Conservation (phyloP, 2,888 invertebrate genomes). For the Metallyticus violacea region DNA sequence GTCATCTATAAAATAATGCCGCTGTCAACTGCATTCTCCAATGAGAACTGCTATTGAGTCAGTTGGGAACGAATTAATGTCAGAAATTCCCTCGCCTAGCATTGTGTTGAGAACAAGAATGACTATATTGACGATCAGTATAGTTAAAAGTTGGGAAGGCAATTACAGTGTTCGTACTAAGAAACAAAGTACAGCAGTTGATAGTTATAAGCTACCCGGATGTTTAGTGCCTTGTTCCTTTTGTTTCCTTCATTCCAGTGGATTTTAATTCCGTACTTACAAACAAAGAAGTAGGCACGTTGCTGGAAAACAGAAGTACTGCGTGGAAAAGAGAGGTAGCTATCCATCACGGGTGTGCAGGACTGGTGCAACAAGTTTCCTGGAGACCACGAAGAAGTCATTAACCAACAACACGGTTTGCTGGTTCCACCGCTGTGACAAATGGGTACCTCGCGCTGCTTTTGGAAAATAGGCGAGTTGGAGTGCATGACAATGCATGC, state of each 20-base stretch:
- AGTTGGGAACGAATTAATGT: too few species aligned
- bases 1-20: too few species aligned
- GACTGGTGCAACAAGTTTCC: background rate
- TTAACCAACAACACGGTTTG: background rate
- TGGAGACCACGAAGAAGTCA: background rate
- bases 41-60: too few species aligned
- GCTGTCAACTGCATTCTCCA: too few species aligned
- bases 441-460: background rate
- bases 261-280: background rate
- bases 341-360: background rate
- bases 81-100: too few species aligned
- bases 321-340: background rate
- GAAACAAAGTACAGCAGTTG: too few species aligned
- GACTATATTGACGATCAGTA: too few species aligned
- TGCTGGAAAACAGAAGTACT: too few species aligned
- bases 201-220: too few species aligned
- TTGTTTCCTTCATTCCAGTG: background rate
- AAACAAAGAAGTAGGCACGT: background rate
- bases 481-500: background rate
- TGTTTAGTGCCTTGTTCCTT: background rate
- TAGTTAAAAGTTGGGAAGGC: too few species aligned
- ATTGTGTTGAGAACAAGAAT: too few species aligned
- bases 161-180: too few species aligned
- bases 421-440: background rate
- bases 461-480: background rate